A percentile compares a stretch with the other conserved stretches of the same genome.
These are phyloP conservation scores for Strix uralensis DNA, from an alignment of 2,113 vertebrate species.

Conservation along the genomic window DNA sequence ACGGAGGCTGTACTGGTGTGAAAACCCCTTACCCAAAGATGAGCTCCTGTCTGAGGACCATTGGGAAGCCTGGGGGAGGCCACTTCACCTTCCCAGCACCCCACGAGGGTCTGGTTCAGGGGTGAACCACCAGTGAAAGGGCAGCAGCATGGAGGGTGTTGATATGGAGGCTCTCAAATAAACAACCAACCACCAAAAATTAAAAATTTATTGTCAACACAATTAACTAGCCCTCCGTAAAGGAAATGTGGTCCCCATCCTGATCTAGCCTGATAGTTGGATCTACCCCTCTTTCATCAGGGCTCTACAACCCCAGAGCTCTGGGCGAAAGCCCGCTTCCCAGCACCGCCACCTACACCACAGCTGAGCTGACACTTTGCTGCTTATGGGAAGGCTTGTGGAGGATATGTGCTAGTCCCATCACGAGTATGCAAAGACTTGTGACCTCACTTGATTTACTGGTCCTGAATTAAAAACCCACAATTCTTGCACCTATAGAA, in stretches of 20 bases:
- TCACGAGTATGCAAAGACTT: background rate
- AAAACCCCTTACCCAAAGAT: rapidly evolving
- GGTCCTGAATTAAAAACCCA: background rate
- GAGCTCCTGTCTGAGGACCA: background rate
- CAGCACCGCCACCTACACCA: background rate
- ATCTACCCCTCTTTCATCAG: background rate
- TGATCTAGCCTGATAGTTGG: background rate
- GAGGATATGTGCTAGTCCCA: background rate
- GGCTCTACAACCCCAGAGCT: too few relatives aligned
- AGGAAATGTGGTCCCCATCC: too few relatives aligned
- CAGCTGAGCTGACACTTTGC: background rate
- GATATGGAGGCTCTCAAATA: too few relatives aligned
- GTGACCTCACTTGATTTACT: background rate
- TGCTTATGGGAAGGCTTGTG: background rate
- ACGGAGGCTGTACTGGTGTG: rapidly evolving
- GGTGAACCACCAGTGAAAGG: background rate
- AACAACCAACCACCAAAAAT: too few relatives aligned
- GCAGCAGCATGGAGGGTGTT: rapidly evolving
- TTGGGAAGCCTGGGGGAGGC: background rate
- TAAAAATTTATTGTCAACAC: too few relatives aligned
- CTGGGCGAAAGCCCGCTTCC: background rate
- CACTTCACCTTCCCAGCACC: background rate
- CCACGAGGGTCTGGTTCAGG: rapidly evolving
- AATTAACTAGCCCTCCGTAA: too few relatives aligned
- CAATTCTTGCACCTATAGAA: background rate